Evolutionary conservation across 1,140 invertebrate species (phyloP).

Genomic region (Bombus consobrinus): DNA sequence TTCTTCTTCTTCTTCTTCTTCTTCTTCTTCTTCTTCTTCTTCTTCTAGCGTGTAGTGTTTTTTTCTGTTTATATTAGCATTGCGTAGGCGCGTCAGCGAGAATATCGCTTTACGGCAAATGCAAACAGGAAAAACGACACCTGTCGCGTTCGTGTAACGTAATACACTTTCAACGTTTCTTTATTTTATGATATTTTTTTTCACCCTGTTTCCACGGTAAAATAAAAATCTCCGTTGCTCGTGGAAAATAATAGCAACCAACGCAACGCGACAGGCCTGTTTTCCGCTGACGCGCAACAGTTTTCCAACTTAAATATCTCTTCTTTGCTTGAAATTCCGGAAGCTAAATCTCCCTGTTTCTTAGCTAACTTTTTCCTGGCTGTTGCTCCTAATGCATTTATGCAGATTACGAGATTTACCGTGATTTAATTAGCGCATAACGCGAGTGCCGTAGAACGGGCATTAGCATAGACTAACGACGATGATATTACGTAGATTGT

Average conservation of each 20-base stretch:
- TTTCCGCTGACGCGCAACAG: slow-evolving; percentile 44
- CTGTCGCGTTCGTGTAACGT: not conserved
- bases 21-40: not conserved
- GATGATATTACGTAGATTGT: slow-evolving; percentile 22
- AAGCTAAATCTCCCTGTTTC: slow-evolving; percentile 32
- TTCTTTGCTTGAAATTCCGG: slow-evolving; percentile 34
- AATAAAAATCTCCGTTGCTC: not conserved
- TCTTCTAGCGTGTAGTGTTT: not conserved
- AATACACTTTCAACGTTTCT: not conserved
- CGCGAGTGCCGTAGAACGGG: slow-evolving; percentile 46
- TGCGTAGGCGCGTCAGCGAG: slow-evolving; percentile 2
- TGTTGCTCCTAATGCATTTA: slow-evolving; percentile 49
- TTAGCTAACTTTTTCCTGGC: slow-evolving; percentile 26
- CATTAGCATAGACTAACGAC: slow-evolving; percentile 41
- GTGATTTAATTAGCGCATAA: slow-evolving; percentile 52
- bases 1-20: not conserved
- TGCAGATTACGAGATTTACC: slow-evolving; percentile 40
- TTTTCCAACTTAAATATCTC: slow-evolving; percentile 28
- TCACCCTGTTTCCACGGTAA: no score
- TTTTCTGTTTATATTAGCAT: not conserved
- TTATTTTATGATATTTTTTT: not conserved
- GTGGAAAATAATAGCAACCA: not conserved
- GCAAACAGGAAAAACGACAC: not conserved
- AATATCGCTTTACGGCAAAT: not conserved
- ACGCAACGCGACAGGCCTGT: slow-evolving; percentile 19